Evolutionary conservation across 1,140 invertebrate genomes (phyloP), one percentile per base, ranked within the genome.

Genomic region (Prorops nasuta): DNA sequence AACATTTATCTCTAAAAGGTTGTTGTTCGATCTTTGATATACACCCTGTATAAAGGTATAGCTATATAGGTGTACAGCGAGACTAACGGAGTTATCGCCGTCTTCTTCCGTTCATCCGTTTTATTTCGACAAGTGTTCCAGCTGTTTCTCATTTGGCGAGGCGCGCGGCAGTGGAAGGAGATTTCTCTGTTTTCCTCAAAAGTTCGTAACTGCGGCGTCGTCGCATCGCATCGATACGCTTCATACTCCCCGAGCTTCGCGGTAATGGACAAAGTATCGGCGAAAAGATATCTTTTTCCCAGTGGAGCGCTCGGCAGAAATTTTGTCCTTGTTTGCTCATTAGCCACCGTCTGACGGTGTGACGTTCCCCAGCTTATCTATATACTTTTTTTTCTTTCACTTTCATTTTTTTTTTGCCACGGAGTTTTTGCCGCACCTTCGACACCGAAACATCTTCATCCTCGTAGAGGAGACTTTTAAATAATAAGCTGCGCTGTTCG

Each of bases 221-320:
- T 38, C 34, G 44, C 41, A 48, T 38, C 38, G 38, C 34, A 50
- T 54, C 46, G 20, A 50, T 49, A 37, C 47, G 52, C 47, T 55
- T 46, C 32, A 54, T 54, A 36, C 46, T 36, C 28, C 15, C 8
- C 18, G 36, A 44, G 42, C 22, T 36, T 16, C 43, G 22, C 22
- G 52, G 24, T 34, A 17, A 52, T 32, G 40, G 37, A 46, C 43
- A 40, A 43, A 50, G 42, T 47, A 46, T 57, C 51, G 32, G 31
- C 37, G 36, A 32, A 40, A 50, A 43, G 22, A n/a, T n/a, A n/a
- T n/a, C n/a, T n/a, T n/a, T n/a, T n/a, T n/a, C n/a, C n/a, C n/a
- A n/a, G n/a, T n/a, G n/a, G n/a, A n/a, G n/a, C n/a, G n/a, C n/a
- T n/a, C n/a, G n/a, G n/a, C n/a, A n/a, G n/a, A n/a, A n/a, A n/a